These are phyloP conservation scores for Trichechus manatus DNA, from an alignment of 2,113 vertebrate species.

Conservation along the genomic window DNA sequence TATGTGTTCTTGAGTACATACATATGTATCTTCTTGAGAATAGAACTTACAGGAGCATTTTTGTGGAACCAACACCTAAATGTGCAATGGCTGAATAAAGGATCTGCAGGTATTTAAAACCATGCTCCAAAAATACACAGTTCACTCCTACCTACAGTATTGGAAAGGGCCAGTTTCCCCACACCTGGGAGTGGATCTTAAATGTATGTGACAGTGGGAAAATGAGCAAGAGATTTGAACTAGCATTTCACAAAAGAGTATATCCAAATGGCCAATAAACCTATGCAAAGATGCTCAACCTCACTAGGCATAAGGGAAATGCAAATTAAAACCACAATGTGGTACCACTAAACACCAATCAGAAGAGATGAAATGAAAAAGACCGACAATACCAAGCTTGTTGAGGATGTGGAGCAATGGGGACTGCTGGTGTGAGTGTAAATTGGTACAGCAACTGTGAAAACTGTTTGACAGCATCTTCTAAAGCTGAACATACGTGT, in stretches of 20 bases:
- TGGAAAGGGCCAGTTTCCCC: neutral
- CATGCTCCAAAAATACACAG: neutral
- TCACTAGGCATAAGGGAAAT: neutral
- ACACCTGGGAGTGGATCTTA: neutral
- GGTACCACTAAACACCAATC: neutral
- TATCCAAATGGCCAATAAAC: neutral
- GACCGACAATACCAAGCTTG: neutral
- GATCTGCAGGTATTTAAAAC: neutral
- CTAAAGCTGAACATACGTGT: neutral
- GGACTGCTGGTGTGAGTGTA: too few relatives aligned
- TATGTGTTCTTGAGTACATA: neutral
- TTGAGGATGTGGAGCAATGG: neutral
- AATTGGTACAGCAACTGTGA: too few relatives aligned
- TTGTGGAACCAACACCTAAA: neutral
- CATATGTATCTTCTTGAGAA: neutral
- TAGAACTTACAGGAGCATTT: neutral
- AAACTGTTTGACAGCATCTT: neutral
- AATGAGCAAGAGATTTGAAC: neutral
- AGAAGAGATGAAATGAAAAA: neutral
- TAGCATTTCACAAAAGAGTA: neutral
- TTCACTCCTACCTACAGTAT: neutral
- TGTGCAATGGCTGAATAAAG: neutral
- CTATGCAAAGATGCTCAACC: neutral
- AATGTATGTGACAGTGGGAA: neutral
- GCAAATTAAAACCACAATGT: neutral